Base-by-base conservation (phyloP, 64 coral and sea anemone genomes). In the Actinia equina region DNA sequence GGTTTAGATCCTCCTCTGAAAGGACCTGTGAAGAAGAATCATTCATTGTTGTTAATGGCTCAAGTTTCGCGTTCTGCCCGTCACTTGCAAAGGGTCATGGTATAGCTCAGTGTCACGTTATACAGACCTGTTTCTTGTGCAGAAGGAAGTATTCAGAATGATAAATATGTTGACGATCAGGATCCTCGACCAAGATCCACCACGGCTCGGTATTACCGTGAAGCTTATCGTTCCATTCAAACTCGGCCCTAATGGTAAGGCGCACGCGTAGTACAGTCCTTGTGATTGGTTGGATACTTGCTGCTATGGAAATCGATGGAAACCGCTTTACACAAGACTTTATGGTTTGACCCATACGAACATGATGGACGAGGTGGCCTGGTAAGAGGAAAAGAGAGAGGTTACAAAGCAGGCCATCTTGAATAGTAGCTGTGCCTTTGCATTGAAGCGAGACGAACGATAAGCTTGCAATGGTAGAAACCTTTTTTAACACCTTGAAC, bases 161-260 rank as follows among this genome's bases (percentile, higher is more conserved):
- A 79, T 99, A 99, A 20, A 99, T 95, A 76, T 99, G 97, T 20
- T 94, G 89, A 67, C 93, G 95, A 20, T 95, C 97, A 43, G 93
- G 93, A 86, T 99, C 97, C 82, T 99, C 97, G 37, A 99, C 97
- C 97, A 93, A 99, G 85, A 99, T 87, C 97, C 97, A 99, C 97
- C 97, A 99, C 55, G 97, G 97, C 17, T 93, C 94, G 5, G 88
- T 93, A 5, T 87, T 88, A 6, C 97, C 97, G 74, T 99, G 97
- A n/a, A 95, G 88, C n/a, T 80, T 92, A 74, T 99, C 93, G 54
- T 93, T 88, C 97, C 97, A 99, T 59, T 95, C 88, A 64, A 99
- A 99, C 71, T 99, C 97, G 1, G 97, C 79, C 53, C n/a, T 83
- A 56, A 99, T 95, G 9, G 93, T 95, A 45, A 99, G 88, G 26